A percentile compares a stretch with the other conserved stretches of the same genome.
Conservation (phyloP, 2,888 invertebrate genomes). For the Ennomos erosarius region DNA sequence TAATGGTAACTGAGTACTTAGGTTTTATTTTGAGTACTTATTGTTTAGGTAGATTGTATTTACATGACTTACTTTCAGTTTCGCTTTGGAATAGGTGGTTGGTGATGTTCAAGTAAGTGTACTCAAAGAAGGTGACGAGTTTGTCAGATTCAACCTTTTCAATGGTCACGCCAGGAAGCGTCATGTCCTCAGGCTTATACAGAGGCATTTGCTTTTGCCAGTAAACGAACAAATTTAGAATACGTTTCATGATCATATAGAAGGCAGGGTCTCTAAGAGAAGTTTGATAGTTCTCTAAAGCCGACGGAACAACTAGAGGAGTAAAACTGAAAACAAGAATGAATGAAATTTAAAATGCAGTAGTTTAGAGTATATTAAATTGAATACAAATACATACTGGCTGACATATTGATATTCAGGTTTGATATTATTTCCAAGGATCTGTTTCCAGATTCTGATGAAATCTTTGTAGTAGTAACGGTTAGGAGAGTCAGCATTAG, state of each 20-base stretch:
- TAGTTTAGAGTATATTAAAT: too few relatives aligned
- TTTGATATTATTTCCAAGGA: slow-evolving; percentile 82
- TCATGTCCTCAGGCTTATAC: slow-evolving; percentile 87
- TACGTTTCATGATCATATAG: slow-evolving; percentile 87
- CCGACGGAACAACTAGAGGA: slow-evolving; percentile 84
- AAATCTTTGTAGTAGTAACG: slow-evolving; percentile 85
- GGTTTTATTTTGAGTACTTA: too few relatives aligned
- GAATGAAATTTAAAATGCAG: too few relatives aligned
- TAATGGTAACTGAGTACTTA: too few relatives aligned
- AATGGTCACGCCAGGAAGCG: slow-evolving; percentile 86
- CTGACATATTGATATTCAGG: slow-evolving; percentile 48
- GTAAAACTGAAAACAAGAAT: slow-evolving; percentile 50
- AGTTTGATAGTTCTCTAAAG: slow-evolving; percentile 87
- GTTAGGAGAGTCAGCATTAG: slow-evolving; percentile 87
- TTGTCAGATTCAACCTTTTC: slow-evolving; percentile 87
- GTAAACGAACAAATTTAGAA: slow-evolving; percentile 83
- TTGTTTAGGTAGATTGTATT: too few relatives aligned
- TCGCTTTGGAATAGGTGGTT: slow-evolving; percentile 51
- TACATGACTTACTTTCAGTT: slow-evolving; percentile 65
- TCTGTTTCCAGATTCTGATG: slow-evolving; percentile 81
- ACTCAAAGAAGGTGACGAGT: slow-evolving; percentile 88
- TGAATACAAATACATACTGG: slow-evolving; percentile 47
- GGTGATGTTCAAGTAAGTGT: slow-evolving; percentile 86
- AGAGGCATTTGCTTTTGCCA: slow-evolving; percentile 85
- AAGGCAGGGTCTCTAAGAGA: slow-evolving; percentile 88